Conservation (phyloP, 2,113 vertebrate species). For the Phoxinus phoxinus region DNA sequence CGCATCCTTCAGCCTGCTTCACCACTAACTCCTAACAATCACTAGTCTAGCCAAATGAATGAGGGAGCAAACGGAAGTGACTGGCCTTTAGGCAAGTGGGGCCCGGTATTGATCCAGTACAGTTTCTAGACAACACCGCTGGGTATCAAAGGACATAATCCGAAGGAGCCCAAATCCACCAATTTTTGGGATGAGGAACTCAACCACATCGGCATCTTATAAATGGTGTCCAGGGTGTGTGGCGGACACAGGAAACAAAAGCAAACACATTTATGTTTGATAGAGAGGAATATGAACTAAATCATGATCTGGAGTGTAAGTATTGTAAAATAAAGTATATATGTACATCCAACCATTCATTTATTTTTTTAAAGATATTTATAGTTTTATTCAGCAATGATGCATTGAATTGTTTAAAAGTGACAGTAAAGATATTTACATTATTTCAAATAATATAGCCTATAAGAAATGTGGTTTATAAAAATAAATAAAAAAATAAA, state of each 20-base stretch:
- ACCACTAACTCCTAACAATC: constrained; percentile 40
- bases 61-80: constrained; percentile 5
- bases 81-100: constrained; percentile 38
- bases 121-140: constrained; percentile 19
- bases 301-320: neutral
- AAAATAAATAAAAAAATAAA: no score
- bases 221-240: constrained; percentile 21
- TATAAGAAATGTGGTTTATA: neutral
- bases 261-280: neutral
- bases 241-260: neutral
- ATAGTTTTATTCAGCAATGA: neutral
- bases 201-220: constrained; percentile 11
- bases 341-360: neutral
- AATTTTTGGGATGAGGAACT: constrained; percentile 31
- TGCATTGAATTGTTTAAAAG: no score
- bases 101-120: constrained; percentile 50
- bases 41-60: constrained; percentile 39
- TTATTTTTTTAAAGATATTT: neutral
- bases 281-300: neutral
- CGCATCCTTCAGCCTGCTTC: constrained; percentile 46
- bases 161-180: constrained; percentile 34
- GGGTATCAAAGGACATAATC: constrained; percentile 35
- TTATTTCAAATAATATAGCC: neutral
- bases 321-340: neutral
- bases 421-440: no score